Evolutionary conservation across 1,140 invertebrate species (phyloP).

Genomic region (Dufourea novaeangliae): DNA sequence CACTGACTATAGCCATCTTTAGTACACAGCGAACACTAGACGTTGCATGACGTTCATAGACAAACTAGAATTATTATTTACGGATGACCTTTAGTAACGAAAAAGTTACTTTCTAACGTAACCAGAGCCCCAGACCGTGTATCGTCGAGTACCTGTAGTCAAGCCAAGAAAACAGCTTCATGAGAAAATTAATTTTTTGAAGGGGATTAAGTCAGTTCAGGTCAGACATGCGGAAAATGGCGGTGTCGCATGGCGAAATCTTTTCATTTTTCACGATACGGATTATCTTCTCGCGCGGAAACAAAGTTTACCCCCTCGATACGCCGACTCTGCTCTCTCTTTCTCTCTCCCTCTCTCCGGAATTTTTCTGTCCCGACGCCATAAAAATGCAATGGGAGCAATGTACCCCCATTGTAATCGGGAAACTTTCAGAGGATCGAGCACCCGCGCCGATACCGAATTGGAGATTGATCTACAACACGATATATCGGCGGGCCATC

Average conservation of each 20-base stretch:
- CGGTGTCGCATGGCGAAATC: not conserved
- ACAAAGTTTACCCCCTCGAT: not conserved
- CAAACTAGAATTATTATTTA: too few relatives aligned
- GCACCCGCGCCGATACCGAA: too few relatives aligned
- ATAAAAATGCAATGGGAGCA: not conserved
- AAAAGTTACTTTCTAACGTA: too few relatives aligned
- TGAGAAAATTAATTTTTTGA: constrained; percentile 15
- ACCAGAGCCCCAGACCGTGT: too few relatives aligned
- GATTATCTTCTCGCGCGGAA: not conserved
- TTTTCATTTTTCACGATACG: constrained; percentile 17
- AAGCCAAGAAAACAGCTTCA: too few relatives aligned
- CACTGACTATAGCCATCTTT: too few relatives aligned
- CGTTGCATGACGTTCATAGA: too few relatives aligned
- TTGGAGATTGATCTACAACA: not conserved
- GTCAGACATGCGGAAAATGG: not conserved
- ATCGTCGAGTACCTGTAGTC: too few relatives aligned
- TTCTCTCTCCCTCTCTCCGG: not conserved
- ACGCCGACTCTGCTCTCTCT: not conserved
- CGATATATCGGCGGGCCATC: not conserved
- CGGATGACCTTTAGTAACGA: too few relatives aligned
- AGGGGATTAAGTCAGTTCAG: not conserved
- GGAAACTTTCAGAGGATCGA: too few relatives aligned
- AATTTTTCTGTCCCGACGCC: too few relatives aligned
- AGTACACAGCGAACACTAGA: too few relatives aligned
- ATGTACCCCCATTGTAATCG: not conserved